A percentile compares a stretch with the other conserved stretches of the same genome.
Evolutionary conservation across 2,113 vertebrate genomes (phyloP).

Genomic region (Muntiacus muntjak): DNA sequence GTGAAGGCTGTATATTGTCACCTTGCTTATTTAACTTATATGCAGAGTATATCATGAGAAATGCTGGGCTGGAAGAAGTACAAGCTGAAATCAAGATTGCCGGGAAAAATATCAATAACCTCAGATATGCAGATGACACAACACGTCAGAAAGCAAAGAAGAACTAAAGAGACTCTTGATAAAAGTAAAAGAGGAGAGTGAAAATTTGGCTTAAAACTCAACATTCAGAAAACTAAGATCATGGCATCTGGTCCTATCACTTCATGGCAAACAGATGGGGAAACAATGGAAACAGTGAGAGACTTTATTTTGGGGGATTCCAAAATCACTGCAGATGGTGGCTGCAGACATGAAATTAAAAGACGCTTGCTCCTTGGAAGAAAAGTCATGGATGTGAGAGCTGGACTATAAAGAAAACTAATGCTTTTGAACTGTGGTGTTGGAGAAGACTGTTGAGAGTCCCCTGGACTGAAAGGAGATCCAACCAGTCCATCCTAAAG

Average conservation of each 20-base stretch:
- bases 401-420: background rate
- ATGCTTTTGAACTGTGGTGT: background rate
- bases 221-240: background rate
- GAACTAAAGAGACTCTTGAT: background rate
- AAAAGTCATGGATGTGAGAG: background rate
- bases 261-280: background rate
- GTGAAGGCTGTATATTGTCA: background rate
- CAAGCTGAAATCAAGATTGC: background rate
- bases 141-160: background rate
- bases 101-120: background rate
- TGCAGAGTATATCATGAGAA: background rate
- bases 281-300: background rate
- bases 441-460: background rate
- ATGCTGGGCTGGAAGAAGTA: background rate
- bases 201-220: background rate
- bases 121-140: background rate
- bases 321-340: background rate
- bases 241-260: background rate
- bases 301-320: background rate
- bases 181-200: background rate
- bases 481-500: background rate
- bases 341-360: background rate
- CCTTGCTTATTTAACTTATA: background rate
- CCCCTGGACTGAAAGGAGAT: background rate
- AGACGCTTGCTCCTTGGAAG: background rate